phyloP scores from a whole-genome alignment of 2,888 invertebrate genomes.

The Argyresthia albistria region DNA sequence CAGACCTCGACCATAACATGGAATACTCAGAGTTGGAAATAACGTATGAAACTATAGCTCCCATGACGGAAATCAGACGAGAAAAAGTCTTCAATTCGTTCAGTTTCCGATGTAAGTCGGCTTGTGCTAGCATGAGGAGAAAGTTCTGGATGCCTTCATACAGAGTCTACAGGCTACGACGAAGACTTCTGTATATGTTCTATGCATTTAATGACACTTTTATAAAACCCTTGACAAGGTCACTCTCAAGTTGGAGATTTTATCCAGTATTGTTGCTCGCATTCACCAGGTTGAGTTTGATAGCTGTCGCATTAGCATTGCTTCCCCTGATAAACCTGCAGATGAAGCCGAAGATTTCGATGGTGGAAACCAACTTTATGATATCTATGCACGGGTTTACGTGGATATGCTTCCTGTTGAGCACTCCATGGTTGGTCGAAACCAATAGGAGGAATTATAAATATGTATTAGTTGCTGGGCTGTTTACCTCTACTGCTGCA shows the following conservation, averaged over 20 bases:
- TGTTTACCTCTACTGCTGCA: conserved; percentile 40
- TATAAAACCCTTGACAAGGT: conserved; percentile 54
- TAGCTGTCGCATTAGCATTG: conserved; percentile 40
- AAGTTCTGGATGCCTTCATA: conserved; percentile 57
- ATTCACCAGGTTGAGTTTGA: conserved; percentile 44
- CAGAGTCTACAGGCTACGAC: conserved; percentile 45
- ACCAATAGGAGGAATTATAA: conserved; percentile 59
- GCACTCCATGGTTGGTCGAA: conserved; percentile 56
- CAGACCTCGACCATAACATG: conserved; percentile 30
- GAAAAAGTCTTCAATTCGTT: conserved; percentile 60
- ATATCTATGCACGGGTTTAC: conserved; percentile 58
- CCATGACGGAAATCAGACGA: conserved; percentile 54
- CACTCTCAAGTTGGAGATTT: conserved; percentile 56
- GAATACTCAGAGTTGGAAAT: conserved; percentile 53
- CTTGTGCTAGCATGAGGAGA: conserved; percentile 45
- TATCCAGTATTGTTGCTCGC: conserved; percentile 54
- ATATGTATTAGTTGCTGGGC: conserved; percentile 42
- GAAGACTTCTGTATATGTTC: conserved; percentile 40
- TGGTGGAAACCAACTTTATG: conserved; percentile 50
- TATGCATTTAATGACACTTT: conserved; percentile 58
- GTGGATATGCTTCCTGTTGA: conserved; percentile 58
- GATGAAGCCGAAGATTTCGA: conserved; percentile 44
- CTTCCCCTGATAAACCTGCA: conserved; percentile 48
- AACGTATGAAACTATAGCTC: conserved; percentile 50
- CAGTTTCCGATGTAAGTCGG: conserved; percentile 52